Base-by-base conservation (phyloP, 2,113 vertebrate genomes). In the Austrofundulus limnaeus region DNA sequence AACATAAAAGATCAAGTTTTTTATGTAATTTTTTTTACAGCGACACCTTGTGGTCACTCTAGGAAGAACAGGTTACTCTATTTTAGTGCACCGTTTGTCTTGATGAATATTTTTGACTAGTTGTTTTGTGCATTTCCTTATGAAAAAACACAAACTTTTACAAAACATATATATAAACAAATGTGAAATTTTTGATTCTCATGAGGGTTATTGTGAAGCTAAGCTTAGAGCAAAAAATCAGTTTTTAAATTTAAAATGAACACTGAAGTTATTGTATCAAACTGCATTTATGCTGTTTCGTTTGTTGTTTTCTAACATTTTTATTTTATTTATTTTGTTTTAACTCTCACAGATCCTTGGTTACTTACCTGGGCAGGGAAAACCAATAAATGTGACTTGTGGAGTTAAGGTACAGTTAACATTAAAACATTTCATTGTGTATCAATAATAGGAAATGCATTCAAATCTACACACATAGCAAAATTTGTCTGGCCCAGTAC, bases 361-460 rank as follows among this genome's bases (percentile, higher is more conserved):
- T 58, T 99, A 95, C 75, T 85, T 94, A 68, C 94, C 97, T 61
- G 96, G 96, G 14, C 90, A 92, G 14, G 96, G 96, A 46, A 93
- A 90, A 73, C 92, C 96, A 0, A 87, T 98, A 66, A 93, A 91
- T 0, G 95, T 98, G 83, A 93, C 92, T 42, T 98, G 96, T 89
- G 92, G 80, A 79, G 86, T 95, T 46, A 94, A 94, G 94, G 97
- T 99, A 94, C 42, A 59, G 45, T 21, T 46, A 34, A 7, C 21
- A 51, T 25, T 16, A 20, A 51, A 3, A 31, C 14, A 38, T 28
- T 34, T 6, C 4, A 11, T 15, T 25, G 15, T 16, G 11, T 43
- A 2, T 23, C 19, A 46, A 2, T 3, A 10, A 43, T 5, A 17
- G 16, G 15, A 8, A 1, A 43, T 6, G 16, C 42, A 28, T 28